These are phyloP conservation scores for Anoplius nigerrimus DNA, from an alignment of 2,888 invertebrate genomes.

Conservation along the genomic window DNA sequence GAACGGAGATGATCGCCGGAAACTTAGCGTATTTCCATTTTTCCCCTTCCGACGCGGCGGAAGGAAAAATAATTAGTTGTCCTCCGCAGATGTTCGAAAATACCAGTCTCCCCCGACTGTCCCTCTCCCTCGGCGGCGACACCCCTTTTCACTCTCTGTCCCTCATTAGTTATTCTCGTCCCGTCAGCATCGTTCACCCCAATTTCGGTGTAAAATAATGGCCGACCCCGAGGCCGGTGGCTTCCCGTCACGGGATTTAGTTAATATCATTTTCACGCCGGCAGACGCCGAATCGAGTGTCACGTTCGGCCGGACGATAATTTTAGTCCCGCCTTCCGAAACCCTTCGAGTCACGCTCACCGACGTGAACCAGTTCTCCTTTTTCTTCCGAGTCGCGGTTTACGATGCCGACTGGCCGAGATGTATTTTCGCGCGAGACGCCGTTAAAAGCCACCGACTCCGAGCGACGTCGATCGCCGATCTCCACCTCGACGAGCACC, in stretches of 20 bases:
- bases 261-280: constrained; percentile 21
- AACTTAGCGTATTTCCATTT: constrained; percentile 14
- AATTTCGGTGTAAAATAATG: constrained; percentile 48
- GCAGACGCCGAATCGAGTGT: too few species aligned
- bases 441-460: background rate
- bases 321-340: too few species aligned
- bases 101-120: constrained; percentile 17
- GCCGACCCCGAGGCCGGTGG: constrained; percentile 15
- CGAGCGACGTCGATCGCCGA: too few species aligned
- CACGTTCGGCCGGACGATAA: too few species aligned
- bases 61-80: constrained; percentile 50
- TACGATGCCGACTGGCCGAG: too few species aligned
- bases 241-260: constrained; percentile 32
- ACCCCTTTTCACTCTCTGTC: too few species aligned
- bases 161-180: constrained; percentile 53
- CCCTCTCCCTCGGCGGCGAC: constrained; percentile 3
- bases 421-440: constrained; percentile 7
- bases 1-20: background rate
- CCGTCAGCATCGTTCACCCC: constrained; percentile 46
- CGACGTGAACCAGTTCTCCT: too few species aligned
- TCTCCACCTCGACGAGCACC: too few species aligned
- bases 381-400: too few species aligned
- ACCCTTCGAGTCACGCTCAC: background rate
- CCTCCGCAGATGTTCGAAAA: constrained; percentile 53
- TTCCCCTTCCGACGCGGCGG: constrained; percentile 1